Percentiles rank a stretch among this genome's conserved stretches.
Conservation (phyloP, 2,888 invertebrate genomes). For the Brassicogethes aeneus region DNA sequence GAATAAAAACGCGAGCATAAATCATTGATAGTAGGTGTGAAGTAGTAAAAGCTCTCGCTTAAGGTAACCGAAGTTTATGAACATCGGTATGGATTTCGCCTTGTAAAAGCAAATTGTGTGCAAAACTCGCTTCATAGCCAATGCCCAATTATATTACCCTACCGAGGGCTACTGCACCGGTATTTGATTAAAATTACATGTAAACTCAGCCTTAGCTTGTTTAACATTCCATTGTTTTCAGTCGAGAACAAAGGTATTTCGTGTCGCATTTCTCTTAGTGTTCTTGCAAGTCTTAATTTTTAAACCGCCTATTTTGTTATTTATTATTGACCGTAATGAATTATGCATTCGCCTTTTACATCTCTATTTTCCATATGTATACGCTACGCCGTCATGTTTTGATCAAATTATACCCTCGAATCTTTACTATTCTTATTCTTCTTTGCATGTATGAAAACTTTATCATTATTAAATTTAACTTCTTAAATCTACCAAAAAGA, state of each 20-base stretch:
- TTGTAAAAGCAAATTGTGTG: conserved; percentile 38
- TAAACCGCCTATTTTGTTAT: conserved; percentile 31
- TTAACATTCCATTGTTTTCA: conserved; percentile 43
- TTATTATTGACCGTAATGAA: conserved; percentile 32
- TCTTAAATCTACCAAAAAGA: too few species aligned
- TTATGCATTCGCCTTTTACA: conserved; percentile 31
- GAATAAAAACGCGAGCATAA: conserved; percentile 32
- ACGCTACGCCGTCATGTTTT: neutral
- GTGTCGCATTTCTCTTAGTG: conserved; percentile 37
- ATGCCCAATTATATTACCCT: conserved; percentile 40
- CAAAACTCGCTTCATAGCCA: conserved; percentile 37
- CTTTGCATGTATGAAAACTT: too few species aligned
- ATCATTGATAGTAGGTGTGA: conserved; percentile 29
- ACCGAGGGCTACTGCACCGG: conserved; percentile 33
- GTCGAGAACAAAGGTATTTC: conserved; percentile 40
- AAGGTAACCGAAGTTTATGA: conserved; percentile 27
- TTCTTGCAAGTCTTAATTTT: conserved; percentile 36
- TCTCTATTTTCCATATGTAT: conserved; percentile 22
- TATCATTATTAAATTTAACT: too few species aligned
- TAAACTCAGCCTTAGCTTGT: conserved; percentile 40
- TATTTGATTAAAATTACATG: conserved; percentile 44
- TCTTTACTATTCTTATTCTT: neutral
- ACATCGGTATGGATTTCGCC: conserved; percentile 25
- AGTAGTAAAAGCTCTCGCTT: conserved; percentile 32
- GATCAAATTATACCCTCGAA: conserved; percentile 3